Evolutionary conservation across 1,140 invertebrate species (phyloP).

Genomic region (Conopomorpha cramerella): DNA sequence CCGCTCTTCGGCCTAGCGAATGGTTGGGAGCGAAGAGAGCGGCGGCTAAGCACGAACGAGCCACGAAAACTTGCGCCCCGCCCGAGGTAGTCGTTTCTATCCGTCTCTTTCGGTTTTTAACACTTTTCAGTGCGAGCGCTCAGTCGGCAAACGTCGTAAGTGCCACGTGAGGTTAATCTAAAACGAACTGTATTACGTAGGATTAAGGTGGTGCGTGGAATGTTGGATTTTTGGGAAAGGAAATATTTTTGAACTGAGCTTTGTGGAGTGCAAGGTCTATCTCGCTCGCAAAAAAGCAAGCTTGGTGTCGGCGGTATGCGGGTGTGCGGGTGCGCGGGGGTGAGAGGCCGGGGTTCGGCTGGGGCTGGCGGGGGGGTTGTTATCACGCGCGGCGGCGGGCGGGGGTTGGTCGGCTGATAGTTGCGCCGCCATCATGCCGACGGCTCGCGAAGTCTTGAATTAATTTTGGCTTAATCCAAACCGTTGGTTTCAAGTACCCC

Average conservation of each 20-base stretch:
- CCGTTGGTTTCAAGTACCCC: slow-evolving; percentile 46
- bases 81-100: slow-evolving; percentile 55
- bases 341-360: too few relatives aligned
- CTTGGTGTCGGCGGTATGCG: slow-evolving; percentile 18
- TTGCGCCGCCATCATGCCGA: slow-evolving; percentile 40
- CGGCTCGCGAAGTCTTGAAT: slow-evolving; percentile 50
- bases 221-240: slow-evolving; percentile 11
- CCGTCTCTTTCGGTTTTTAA: slow-evolving; percentile 58
- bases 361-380: too few relatives aligned
- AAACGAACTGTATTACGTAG: slow-evolving; percentile 10
- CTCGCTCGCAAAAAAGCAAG: slow-evolving; percentile 56
- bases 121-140: slow-evolving; percentile 41
- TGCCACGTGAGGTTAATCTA: slow-evolving; percentile 2
- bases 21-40: slow-evolving; percentile 27
- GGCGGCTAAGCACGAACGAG: slow-evolving; percentile 51
- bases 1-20: slow-evolving; percentile 15
- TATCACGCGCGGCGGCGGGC: too few relatives aligned
- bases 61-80: slow-evolving; percentile 57
- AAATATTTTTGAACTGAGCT: slow-evolving; percentile 57
- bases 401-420: slow-evolving; percentile 17
- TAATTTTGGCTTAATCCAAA: slow-evolving; percentile 52
- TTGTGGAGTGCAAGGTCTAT: slow-evolving; percentile 47
- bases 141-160: slow-evolving; percentile 12
- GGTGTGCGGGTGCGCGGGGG: slow-evolving; percentile 22
- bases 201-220: slow-evolving; percentile 10